Conservation (phyloP, 1,140 invertebrate genomes). For the Lethocerus indicus region DNA sequence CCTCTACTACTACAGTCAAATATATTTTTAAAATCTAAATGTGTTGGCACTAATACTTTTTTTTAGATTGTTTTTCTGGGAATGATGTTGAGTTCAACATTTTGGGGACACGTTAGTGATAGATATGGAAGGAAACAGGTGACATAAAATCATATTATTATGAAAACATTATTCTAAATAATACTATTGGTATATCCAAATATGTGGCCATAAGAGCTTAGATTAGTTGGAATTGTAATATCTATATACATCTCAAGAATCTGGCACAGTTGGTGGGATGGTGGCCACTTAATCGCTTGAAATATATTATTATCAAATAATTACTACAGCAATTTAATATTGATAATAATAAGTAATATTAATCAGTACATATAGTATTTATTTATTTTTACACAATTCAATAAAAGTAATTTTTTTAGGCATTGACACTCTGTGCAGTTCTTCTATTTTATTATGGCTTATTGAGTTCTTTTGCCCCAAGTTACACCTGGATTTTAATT, state of each 20-base stretch:
- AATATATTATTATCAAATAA: background rate
- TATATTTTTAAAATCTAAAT: too few species aligned
- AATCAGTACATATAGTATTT: too few species aligned
- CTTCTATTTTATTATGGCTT: constrained; percentile 83
- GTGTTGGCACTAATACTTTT: constrained; percentile 8
- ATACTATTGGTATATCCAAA: too few species aligned
- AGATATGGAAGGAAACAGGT: constrained; percentile 81
- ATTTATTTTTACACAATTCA: too few species aligned
- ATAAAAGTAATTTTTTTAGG: constrained; percentile 37
- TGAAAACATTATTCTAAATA: too few species aligned
- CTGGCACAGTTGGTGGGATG: too few species aligned
- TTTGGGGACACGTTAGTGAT: constrained; percentile 92
- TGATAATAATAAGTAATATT: constrained; percentile 8
- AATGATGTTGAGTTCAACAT: constrained; percentile 92
- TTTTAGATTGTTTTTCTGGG: constrained; percentile 79
- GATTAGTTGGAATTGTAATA: too few species aligned
- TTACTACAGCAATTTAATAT: constrained; percentile 6
- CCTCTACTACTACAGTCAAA: too few species aligned
- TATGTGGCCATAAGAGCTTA: too few species aligned
- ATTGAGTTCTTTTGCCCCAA: constrained; percentile 77
- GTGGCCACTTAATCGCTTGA: too few species aligned
- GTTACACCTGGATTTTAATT: constrained; percentile 78
- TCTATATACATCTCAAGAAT: too few species aligned
- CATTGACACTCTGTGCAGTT: constrained; percentile 70
- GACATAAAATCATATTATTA: constrained; percentile 20